phyloP scores from a whole-genome alignment of 2,113 vertebrate genomes.

The Mustela nigripes region DNA sequence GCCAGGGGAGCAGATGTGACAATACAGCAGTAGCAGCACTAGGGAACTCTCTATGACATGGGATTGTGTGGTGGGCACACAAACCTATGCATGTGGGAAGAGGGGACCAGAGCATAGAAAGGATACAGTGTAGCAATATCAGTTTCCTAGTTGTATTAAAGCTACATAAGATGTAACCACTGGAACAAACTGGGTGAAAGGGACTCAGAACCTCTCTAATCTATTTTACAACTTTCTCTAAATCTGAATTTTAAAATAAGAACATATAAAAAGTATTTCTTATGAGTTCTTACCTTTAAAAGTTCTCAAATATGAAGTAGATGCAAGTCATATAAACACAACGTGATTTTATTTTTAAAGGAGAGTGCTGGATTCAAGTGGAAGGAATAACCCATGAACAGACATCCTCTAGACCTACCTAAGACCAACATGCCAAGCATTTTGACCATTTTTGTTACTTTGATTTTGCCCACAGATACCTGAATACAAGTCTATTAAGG shows the following conservation, averaged over 20 bases:
- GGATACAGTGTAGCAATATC: not conserved
- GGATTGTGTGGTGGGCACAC: not conserved
- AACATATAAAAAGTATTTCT: not conserved
- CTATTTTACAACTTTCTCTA: not conserved
- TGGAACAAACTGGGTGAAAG: not conserved
- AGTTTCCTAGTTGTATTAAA: not conserved
- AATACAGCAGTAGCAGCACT: not conserved
- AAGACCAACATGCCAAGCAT: not conserved
- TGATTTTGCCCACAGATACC: not conserved
- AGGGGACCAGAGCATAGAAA: not conserved
- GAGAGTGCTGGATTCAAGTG: not conserved
- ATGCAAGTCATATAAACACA: not conserved
- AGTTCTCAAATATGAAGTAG: not conserved
- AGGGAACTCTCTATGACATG: not conserved
- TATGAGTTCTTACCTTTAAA: not conserved
- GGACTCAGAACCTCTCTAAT: not conserved
- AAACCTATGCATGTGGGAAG: not conserved
- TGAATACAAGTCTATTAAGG: not conserved
- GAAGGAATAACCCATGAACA: not conserved
- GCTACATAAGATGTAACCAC: not conserved
- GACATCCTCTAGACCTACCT: not conserved
- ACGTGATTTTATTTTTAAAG: constrained; percentile 6
- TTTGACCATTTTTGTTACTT: not conserved
- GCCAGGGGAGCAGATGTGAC: not conserved
- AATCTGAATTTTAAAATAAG: constrained; percentile 2